Percentiles rank a stretch among this genome's conserved stretches.
phyloP scores from a whole-genome alignment of 1,140 invertebrate genomes.

The Laupala kohalensis region DNA sequence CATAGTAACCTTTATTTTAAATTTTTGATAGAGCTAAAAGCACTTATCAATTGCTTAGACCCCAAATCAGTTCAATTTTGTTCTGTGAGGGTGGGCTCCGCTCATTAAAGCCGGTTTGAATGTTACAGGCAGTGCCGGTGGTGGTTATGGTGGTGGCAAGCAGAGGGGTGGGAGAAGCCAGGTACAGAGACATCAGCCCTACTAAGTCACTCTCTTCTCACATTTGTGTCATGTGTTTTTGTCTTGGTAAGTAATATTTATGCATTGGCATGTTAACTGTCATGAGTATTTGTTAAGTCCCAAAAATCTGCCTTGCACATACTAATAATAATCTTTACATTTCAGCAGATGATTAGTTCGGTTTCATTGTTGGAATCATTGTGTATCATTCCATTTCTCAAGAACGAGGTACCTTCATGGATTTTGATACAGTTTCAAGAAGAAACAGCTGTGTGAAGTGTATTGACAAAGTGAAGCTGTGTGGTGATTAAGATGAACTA shows the following conservation, averaged over 20 bases:
- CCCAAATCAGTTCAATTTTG: not conserved
- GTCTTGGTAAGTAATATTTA: conserved; percentile 17
- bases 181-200: conserved; percentile 64
- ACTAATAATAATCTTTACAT: conserved; percentile 6
- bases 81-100: conserved; percentile 2
- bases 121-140: conserved; percentile 23
- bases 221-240: conserved; percentile 16
- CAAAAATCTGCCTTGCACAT: too few relatives aligned
- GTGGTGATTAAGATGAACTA: not conserved
- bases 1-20: too few relatives aligned
- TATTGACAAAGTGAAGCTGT: conserved; percentile 4
- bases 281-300: conserved; percentile 8
- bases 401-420: conserved; percentile 3
- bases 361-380: conserved; percentile 1
- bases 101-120: conserved; percentile 22
- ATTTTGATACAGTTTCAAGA: conserved; percentile 3
- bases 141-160: conserved; percentile 45
- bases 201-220: conserved; percentile 33
- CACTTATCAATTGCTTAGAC: not conserved
- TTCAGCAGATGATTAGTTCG: conserved; percentile 11
- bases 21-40: not conserved
- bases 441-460: conserved; percentile 2
- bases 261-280: not conserved
- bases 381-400: conserved; percentile 10
- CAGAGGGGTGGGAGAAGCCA: conserved; percentile 50